Evolutionary conservation across 92 coral and sea anemone species (phyloP).

Genomic region (Actinostola sp.): DNA sequence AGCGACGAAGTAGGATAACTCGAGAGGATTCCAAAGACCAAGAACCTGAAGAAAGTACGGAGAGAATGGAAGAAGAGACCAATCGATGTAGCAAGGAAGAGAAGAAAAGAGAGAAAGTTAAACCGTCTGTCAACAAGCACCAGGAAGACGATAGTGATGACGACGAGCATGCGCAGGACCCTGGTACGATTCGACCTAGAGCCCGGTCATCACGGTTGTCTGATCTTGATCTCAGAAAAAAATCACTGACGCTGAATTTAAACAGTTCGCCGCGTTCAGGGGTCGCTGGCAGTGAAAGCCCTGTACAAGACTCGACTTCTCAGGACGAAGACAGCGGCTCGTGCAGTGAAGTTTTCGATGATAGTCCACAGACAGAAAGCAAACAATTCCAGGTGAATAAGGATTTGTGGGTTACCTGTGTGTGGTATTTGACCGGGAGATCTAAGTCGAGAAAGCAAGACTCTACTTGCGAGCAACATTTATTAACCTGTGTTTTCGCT

Average conservation of each 20-base stretch:
- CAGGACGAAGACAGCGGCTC: conserved; percentile 93
- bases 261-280: conserved; percentile 61
- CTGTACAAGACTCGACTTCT: conserved; percentile 65
- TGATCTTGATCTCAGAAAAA: conserved; percentile 80
- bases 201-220: conserved; percentile 61
- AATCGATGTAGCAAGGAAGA: conserved; percentile 11
- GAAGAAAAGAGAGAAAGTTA: conserved; percentile 17
- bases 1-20: conserved; percentile 17
- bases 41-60: background rate
- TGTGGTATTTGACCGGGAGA: background rate
- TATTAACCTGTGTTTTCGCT: background rate
- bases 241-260: conserved; percentile 75
- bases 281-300: conserved; percentile 76
- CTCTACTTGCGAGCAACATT: background rate
- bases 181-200: conserved; percentile 40
- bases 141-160: conserved; percentile 76
- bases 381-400: conserved; percentile 70
- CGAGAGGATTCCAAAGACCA: conserved; percentile 22
- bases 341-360: conserved; percentile 82
- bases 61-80: conserved; percentile 13
- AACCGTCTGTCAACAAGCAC: conserved; percentile 18
- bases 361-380: conserved; percentile 80
- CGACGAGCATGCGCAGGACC: conserved; percentile 48
- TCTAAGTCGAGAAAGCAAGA: background rate
- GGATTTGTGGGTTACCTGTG: background rate